A percentile compares a stretch with the other conserved stretches of the same genome.
Conservation (phyloP, 2,888 invertebrate species). For the Thecophora atra region DNA sequence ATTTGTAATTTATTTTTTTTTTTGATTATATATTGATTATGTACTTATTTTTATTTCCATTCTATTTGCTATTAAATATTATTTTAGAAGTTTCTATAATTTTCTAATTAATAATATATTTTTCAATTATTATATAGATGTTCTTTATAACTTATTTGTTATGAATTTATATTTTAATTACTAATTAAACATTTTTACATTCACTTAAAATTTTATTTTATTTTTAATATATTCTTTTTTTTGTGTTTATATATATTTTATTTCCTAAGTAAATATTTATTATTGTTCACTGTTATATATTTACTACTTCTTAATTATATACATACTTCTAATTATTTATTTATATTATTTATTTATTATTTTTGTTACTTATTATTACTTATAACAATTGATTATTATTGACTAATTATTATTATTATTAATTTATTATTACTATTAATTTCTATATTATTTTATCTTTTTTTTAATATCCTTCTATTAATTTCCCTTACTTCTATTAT, state of each 20-base stretch:
- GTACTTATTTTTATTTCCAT: neutral
- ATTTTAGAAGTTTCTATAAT: neutral
- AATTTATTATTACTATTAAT: neutral
- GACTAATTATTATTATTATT: no score
- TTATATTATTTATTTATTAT: neutral
- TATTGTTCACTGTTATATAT: no score
- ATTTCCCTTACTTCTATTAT: no score
- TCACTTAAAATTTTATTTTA: no score
- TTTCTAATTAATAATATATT: neutral
- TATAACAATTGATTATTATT: no score
- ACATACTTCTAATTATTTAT: no score
- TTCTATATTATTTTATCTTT: neutral
- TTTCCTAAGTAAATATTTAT: no score
- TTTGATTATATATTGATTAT: neutral
- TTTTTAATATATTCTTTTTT: no score
- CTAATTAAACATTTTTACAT: no score
- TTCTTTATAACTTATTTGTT: neutral
- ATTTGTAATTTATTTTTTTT: slow-evolving; percentile 8
- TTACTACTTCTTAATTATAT: no score
- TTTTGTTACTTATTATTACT: neutral
- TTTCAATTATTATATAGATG: neutral
- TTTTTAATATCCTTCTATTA: no score
- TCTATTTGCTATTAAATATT: neutral
- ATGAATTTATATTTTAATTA: neutral
- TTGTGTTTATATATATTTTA: no score